Base-by-base conservation (phyloP, 2,888 invertebrate genomes). In the Rhagium mordax region DNA sequence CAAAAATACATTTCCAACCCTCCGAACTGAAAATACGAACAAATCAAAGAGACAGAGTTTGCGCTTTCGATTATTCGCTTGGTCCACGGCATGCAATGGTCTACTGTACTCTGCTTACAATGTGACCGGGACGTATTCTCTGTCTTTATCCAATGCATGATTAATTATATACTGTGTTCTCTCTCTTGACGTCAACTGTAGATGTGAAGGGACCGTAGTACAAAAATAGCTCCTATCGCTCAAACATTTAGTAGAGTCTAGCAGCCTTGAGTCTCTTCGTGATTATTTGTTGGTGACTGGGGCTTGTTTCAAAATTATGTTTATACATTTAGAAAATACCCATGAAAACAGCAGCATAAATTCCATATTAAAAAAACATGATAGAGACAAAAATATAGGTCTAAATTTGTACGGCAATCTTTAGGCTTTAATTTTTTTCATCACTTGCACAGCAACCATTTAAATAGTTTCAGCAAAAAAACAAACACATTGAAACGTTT, bases 151-250 rank as follows among this genome's bases (percentile, higher is more conserved):
- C 74, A 49, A 33, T 71, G 24, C 61, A 67, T 71, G 61, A 55
- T 66, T 72, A 74, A 65, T 75, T 65, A 71, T 76, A 73, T 78
- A 69, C 48, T 41, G 73, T 70, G 82, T 81, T 83, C 82, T 80
- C 81, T 83, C 73, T 77, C 80, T 81, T 84, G 84, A 85, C 84
- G 85, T 85, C 85, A 84, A 83, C 83, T 79, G 81, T 83, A 79
- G 84, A 84, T 83, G 84, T 84, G 84, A 84, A 84, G 84, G 84
- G 84, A 84, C 84, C 81, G 80, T 67, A 72, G 84, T 83, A 85
- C 84, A 84, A 84, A 85, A 85, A 85, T 85, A 85, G 84, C 85
- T 84, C 80, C 83, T 84, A 84, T 85, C 65, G 65, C 84, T 65
- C 65, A 53, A 65, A 18, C 53, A 53, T 65, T 53, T 53, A 53